A percentile compares a stretch with the other conserved stretches of the same genome.
phyloP scores from a whole-genome alignment of 1,140 invertebrate species.

The Condylostylus longicornis region DNA sequence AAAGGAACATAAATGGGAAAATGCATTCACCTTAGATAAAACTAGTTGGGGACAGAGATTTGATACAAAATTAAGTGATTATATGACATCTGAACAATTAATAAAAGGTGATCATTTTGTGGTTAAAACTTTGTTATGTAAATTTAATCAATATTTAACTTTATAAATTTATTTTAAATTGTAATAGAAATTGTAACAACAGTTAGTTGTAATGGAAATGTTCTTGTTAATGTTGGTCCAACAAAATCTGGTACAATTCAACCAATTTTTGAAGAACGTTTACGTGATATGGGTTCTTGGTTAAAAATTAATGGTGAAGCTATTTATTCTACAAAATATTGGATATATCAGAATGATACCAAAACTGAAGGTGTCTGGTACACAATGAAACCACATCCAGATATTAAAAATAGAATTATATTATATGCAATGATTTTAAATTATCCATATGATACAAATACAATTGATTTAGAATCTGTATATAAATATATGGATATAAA shows the following conservation, averaged over 20 bases:
- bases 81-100: slow-evolving; percentile 57
- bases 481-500: no score
- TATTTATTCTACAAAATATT: slow-evolving; percentile 69
- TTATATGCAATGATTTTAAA: slow-evolving; percentile 26
- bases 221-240: slow-evolving; percentile 81
- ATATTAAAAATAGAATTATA: background rate
- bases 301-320: slow-evolving; percentile 73
- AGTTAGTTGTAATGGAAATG: slow-evolving; percentile 78
- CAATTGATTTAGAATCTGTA: slow-evolving; percentile 21
- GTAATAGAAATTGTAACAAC: slow-evolving; percentile 52
- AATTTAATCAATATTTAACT: no score
- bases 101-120: slow-evolving; percentile 32
- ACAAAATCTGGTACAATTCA: slow-evolving; percentile 75
- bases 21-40: slow-evolving; percentile 79
- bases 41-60: slow-evolving; percentile 81
- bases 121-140: no score
- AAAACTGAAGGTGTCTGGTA: slow-evolving; percentile 59
- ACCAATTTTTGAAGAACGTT: slow-evolving; percentile 79
- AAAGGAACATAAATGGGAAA: slow-evolving; percentile 76
- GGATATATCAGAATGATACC: slow-evolving; percentile 71
- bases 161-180: no score
- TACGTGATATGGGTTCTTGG: slow-evolving; percentile 55
- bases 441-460: slow-evolving; percentile 28
- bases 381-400: slow-evolving; percentile 34
- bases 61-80: slow-evolving; percentile 54